These are phyloP conservation scores for Flexamia atlantica DNA, from an alignment of 2,888 invertebrate species.

Conservation along the genomic window DNA sequence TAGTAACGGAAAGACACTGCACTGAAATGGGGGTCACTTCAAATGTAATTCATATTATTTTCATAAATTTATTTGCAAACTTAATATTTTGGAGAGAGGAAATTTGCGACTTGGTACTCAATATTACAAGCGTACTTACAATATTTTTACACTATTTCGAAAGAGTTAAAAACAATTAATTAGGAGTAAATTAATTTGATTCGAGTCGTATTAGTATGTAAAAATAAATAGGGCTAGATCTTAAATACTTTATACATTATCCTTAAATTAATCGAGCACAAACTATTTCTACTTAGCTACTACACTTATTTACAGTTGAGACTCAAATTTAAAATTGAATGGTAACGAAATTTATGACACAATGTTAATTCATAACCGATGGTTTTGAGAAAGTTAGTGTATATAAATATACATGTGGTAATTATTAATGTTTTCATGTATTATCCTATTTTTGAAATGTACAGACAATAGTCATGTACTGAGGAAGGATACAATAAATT, in stretches of 20 bases:
- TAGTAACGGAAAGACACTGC: conserved; percentile 23
- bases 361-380: neutral
- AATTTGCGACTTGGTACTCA: neutral
- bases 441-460: too few species aligned
- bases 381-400: neutral
- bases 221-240: conserved; percentile 28
- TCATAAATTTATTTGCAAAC: neutral
- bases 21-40: too few species aligned
- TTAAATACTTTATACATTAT: conserved; percentile 21
- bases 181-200: neutral
- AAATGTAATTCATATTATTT: too few species aligned
- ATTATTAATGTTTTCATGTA: too few species aligned
- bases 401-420: too few species aligned
- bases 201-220: neutral
- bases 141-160: neutral
- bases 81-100: neutral
- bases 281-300: neutral
- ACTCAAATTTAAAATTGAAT: conserved; percentile 10
- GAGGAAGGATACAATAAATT: too few species aligned
- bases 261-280: conserved; percentile 16
- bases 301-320: conserved; percentile 2
- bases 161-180: neutral
- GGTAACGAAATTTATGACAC: conserved; percentile 20
- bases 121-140: neutral
- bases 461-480: too few species aligned